Evolutionary conservation across 2,888 invertebrate species (phyloP).

Genomic region (Xanthorhoe spadicearia): DNA sequence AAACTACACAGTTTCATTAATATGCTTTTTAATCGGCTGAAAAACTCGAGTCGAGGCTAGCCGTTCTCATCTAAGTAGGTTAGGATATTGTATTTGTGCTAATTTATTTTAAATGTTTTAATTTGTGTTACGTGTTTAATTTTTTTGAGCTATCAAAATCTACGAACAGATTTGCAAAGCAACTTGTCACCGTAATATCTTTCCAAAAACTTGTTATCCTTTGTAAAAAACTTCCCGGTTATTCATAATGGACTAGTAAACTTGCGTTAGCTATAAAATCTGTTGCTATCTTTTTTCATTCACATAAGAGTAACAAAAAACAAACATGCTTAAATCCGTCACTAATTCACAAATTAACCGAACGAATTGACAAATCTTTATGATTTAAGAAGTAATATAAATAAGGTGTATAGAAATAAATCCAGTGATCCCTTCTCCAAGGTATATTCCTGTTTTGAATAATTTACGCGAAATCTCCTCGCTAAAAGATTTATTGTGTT

Average conservation of each 20-base stretch:
- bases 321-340: too few species aligned
- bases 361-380: too few species aligned
- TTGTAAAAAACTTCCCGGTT: neutral
- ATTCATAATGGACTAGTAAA: too few species aligned
- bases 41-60: conserved; percentile 8
- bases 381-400: neutral
- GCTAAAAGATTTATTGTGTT: conserved; percentile 16
- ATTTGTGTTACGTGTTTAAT: neutral
- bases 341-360: too few species aligned
- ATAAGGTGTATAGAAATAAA: neutral
- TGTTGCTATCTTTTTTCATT: too few species aligned
- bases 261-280: too few species aligned
- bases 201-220: too few species aligned
- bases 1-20: conserved; percentile 26
- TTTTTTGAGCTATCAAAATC: neutral
- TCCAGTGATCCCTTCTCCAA: neutral
- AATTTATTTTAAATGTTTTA: conserved; percentile 2
- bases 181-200: too few species aligned
- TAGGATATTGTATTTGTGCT: conserved; percentile 12
- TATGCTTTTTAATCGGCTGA: conserved; percentile 32
- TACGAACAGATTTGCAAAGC: neutral
- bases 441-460: neutral
- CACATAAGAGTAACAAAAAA: too few species aligned
- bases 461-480: neutral
- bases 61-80: conserved; percentile 18